Conservation (phyloP, 2,113 vertebrate species). For the Dromas ardeola region DNA sequence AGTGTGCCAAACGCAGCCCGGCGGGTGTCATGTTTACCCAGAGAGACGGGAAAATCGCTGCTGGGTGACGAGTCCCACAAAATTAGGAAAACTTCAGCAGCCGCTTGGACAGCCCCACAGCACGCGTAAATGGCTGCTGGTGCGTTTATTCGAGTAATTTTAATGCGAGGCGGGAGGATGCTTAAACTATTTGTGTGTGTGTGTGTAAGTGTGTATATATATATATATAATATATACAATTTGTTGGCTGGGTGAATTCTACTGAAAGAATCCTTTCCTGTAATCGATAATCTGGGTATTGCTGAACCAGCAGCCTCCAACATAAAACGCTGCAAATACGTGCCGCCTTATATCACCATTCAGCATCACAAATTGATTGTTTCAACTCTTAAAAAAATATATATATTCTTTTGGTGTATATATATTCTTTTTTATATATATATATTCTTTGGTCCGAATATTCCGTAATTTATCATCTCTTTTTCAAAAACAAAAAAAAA, state of each 20-base stretch:
- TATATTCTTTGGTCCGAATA: not conserved
- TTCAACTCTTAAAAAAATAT: not conserved
- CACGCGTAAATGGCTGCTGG: not conserved
- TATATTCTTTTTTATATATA: not conserved
- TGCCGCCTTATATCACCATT: not conserved
- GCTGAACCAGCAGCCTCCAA: not conserved
- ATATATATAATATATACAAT: not conserved
- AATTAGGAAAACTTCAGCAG: not conserved
- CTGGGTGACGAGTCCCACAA: not conserved
- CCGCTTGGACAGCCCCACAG: not conserved
- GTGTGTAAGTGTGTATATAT: not conserved
- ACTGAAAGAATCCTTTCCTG: not conserved
- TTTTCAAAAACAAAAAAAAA: not conserved
- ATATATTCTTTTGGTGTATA: not conserved
- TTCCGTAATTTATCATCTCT: not conserved
- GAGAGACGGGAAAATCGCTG: not conserved
- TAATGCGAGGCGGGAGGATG: not conserved
- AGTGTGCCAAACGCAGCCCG: not conserved
- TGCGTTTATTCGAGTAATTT: not conserved
- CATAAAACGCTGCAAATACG: not conserved
- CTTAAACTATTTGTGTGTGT: not conserved
- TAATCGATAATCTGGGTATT: not conserved
- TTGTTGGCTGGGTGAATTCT: not conserved
- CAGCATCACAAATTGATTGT: slow-evolving; percentile 4
- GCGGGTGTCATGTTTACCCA: not conserved